These are phyloP conservation scores for Pyrocephalus nanus DNA, from an alignment of 2,797 vertebrate species.

Conservation along the genomic window DNA sequence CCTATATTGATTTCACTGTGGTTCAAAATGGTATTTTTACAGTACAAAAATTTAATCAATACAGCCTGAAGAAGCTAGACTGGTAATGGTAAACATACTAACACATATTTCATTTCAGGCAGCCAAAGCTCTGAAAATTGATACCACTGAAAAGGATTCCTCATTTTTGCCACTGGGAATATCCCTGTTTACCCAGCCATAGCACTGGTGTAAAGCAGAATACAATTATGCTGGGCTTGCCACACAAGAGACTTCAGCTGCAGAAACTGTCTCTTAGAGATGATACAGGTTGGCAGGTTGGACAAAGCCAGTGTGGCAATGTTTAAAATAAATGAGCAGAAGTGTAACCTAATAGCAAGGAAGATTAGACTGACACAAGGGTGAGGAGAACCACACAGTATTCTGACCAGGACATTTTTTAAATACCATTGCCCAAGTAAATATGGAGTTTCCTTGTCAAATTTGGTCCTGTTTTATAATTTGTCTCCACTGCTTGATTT, in stretches of 20 bases:
- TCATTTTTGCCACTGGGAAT: conserved; percentile 73
- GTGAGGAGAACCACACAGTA: conserved; percentile 5
- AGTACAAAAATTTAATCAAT: conserved; percentile 80
- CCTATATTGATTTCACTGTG: conserved; percentile 71
- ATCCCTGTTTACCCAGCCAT: conserved; percentile 74
- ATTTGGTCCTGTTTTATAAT: background rate
- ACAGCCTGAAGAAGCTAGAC: conserved; percentile 72
- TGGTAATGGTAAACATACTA: conserved; percentile 76
- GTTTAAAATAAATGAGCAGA: conserved; percentile 61
- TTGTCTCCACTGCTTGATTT: conserved; percentile 42
- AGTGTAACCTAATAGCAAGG: conserved; percentile 40
- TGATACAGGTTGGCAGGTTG: conserved; percentile 49
- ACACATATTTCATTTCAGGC: conserved; percentile 78
- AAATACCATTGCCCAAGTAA: conserved; percentile 31
- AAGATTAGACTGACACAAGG: conserved; percentile 48
- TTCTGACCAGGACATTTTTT: background rate
- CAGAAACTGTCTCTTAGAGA: conserved; percentile 42
- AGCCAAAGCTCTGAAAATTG: conserved; percentile 74
- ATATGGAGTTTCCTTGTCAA: conserved; percentile 1
- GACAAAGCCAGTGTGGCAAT: conserved; percentile 43
- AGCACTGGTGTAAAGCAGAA: conserved; percentile 64
- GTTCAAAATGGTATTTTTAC: conserved; percentile 79
- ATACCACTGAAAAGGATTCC: conserved; percentile 71
- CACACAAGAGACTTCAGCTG: conserved; percentile 48
- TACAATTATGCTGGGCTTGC: conserved; percentile 49